A percentile compares a stretch with the other conserved stretches of the same genome.
These are phyloP conservation scores for Drosophila merina DNA, from an alignment of 2,888 invertebrate genomes.

Conservation along the genomic window DNA sequence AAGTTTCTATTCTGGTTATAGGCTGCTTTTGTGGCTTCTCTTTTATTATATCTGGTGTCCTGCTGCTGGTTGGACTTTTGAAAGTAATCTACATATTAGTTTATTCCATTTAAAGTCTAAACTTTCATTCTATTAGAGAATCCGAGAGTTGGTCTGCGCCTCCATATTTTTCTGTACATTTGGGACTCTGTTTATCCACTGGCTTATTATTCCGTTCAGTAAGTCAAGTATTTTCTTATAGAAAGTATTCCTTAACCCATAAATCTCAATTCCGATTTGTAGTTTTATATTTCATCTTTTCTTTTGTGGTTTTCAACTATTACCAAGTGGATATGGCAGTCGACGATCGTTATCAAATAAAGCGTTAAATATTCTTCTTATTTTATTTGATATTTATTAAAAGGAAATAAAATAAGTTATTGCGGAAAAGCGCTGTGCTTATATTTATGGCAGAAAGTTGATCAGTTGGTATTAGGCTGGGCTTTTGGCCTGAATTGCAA, in stretches of 20 bases:
- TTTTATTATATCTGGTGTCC: slow-evolving; percentile 3
- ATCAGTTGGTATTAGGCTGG: slow-evolving; percentile 23
- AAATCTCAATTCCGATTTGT: background rate
- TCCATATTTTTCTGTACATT: slow-evolving; percentile 10
- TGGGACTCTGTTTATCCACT: slow-evolving; percentile 20
- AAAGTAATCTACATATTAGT: background rate
- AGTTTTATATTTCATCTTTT: slow-evolving; percentile 18
- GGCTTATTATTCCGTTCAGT: slow-evolving; percentile 26
- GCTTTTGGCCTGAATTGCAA: slow-evolving; percentile 26
- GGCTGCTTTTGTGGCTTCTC: slow-evolving; percentile 8
- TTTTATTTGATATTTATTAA: no score
- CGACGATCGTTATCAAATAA: slow-evolving; percentile 25
- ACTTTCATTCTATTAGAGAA: background rate
- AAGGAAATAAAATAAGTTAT: no score
- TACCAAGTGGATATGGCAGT: slow-evolving; percentile 25
- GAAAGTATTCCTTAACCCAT: background rate
- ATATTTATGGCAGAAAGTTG: slow-evolving; percentile 25
- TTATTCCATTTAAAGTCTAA: background rate
- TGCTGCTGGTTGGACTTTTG: slow-evolving; percentile 13
- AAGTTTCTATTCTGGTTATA: background rate
- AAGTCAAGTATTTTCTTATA: background rate
- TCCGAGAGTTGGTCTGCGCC: background rate
- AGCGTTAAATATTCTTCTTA: background rate
- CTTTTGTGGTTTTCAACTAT: slow-evolving; percentile 17
- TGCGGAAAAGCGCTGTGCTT: background rate